Conservation (phyloP, 2,888 invertebrate genomes). For the Eupeodes luniger region DNA sequence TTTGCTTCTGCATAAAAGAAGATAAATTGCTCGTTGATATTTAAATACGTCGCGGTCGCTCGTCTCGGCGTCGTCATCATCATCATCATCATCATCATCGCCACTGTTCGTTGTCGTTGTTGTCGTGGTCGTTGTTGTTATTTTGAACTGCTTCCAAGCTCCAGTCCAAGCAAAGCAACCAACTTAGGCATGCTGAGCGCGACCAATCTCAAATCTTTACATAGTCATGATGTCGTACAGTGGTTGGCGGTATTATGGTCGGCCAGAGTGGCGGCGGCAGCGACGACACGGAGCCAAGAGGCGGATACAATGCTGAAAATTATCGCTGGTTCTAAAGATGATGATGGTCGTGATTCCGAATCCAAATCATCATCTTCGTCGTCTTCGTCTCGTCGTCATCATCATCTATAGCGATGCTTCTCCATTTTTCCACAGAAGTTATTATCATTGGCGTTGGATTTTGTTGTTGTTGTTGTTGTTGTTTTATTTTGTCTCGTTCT, state of each 20-base stretch:
- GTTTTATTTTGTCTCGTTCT: constrained; percentile 42
- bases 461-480: constrained; percentile 40
- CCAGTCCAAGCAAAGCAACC: not conserved
- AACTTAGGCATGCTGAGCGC: constrained; percentile 75
- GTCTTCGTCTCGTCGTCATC: constrained; percentile 24
- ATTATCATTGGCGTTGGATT: constrained; percentile 53
- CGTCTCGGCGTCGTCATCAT: not conserved
- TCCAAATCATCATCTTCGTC: constrained; percentile 58
- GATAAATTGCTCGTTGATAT: constrained; percentile 68
- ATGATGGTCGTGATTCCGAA: constrained; percentile 70
- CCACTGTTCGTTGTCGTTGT: not conserved
- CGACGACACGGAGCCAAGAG: constrained; percentile 4
- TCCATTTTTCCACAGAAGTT: constrained; percentile 71
- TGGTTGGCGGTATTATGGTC: not conserved
- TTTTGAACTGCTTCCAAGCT: constrained; percentile 2
- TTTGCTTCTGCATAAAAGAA: constrained; percentile 63
- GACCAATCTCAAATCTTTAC: constrained; percentile 70
- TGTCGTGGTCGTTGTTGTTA: not conserved
- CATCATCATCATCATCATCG: no score
- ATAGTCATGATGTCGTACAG: constrained; percentile 43
- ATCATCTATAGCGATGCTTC: constrained; percentile 59
- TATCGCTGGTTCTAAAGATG: constrained; percentile 69
- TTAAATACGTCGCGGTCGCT: constrained; percentile 59
- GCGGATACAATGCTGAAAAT: constrained; percentile 56
- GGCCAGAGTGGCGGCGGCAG: not conserved